Percentiles rank a stretch among this genome's conserved stretches.
phyloP scores from a whole-genome alignment of 2,888 invertebrate species.

The Papilio gigon region DNA sequence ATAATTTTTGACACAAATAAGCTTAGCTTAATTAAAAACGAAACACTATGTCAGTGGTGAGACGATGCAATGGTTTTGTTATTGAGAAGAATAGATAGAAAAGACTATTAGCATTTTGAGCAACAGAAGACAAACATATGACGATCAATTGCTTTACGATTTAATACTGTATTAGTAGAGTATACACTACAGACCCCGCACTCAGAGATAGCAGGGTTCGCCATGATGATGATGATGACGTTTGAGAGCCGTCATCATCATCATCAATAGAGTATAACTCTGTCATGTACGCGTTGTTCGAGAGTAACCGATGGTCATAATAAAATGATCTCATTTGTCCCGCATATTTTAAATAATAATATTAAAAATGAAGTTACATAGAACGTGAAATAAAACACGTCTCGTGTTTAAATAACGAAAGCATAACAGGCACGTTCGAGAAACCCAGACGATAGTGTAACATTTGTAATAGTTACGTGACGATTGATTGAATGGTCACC shows the following conservation, averaged over 20 bases:
- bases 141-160: too few species aligned
- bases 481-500: background rate
- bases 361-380: background rate
- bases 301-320: background rate
- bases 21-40: background rate
- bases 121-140: too few species aligned
- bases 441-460: background rate
- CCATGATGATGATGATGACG: too few species aligned
- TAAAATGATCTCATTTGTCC: background rate
- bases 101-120: too few species aligned
- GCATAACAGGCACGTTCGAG: background rate
- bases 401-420: slow-evolving; percentile 10
- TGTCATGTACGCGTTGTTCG: background rate
- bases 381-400: slow-evolving; percentile 19
- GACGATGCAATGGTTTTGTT: background rate
- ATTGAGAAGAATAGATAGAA: background rate
- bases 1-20: background rate
- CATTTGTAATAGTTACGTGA: slow-evolving; percentile 25
- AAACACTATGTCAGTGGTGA: background rate
- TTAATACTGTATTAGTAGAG: too few species aligned
- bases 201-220: too few species aligned
- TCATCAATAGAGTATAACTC: too few species aligned
- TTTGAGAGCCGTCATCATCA: too few species aligned
- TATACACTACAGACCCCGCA: too few species aligned
- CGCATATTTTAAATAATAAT: slow-evolving; percentile 2